Evolutionary conservation across 2,113 vertebrate genomes (phyloP).

Genomic region (Dromiciops gliroides): DNA sequence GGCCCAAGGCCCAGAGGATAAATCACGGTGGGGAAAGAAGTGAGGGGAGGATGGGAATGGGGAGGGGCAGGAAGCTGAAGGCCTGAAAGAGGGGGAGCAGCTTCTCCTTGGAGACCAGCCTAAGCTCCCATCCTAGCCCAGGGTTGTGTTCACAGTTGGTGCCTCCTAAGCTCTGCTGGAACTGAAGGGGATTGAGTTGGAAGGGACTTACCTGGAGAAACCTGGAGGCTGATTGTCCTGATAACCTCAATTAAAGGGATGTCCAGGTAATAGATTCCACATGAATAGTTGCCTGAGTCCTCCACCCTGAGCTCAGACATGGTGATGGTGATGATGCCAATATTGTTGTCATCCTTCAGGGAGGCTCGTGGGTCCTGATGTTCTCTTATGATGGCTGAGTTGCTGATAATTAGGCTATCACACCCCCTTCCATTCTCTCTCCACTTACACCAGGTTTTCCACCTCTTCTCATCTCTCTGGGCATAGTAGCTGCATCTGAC

Average conservation of each 20-base stretch:
- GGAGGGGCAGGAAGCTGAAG: background rate
- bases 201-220: background rate
- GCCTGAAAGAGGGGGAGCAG: background rate
- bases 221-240: background rate
- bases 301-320: background rate
- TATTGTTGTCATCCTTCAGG: accelerated
- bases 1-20: no score
- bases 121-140: background rate
- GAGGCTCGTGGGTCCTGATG: accelerated
- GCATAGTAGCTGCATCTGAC: background rate
- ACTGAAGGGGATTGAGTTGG: background rate
- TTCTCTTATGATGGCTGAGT: accelerated
- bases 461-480: accelerated
- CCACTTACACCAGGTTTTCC: conserved; percentile 55
- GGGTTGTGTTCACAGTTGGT: background rate
- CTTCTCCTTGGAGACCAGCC: background rate
- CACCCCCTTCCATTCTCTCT: accelerated
- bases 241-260: no score
- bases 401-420: accelerated
- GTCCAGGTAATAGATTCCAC: accelerated
- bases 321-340: background rate
- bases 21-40: background rate
- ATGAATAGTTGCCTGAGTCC: background rate
- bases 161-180: background rate
- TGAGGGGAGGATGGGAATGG: background rate